phyloP scores from a whole-genome alignment of 2,797 vertebrate genomes.

The Betta splendens region DNA sequence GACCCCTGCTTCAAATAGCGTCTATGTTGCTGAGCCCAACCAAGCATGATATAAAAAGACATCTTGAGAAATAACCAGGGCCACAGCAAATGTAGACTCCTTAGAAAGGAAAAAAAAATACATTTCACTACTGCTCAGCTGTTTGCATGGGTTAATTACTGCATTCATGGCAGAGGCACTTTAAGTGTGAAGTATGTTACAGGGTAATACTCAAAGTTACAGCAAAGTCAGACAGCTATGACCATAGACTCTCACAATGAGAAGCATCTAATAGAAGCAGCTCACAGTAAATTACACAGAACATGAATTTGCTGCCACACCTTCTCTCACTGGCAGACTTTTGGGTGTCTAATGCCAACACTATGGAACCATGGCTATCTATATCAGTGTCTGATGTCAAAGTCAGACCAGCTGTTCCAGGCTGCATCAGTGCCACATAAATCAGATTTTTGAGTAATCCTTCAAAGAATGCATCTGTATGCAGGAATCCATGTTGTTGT shows the following conservation, averaged over 20 bases:
- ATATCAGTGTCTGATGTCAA: constrained; percentile 83
- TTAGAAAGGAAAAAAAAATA: constrained; percentile 8
- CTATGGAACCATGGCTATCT: constrained; percentile 79
- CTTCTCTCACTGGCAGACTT: constrained; percentile 67
- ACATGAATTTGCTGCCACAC: constrained; percentile 67
- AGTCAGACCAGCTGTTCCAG: constrained; percentile 80
- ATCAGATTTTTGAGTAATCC: constrained; percentile 82
- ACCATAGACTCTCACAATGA: constrained; percentile 58
- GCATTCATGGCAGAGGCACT: background rate
- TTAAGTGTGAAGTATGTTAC: constrained; percentile 3
- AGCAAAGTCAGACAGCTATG: constrained; percentile 48
- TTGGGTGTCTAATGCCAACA: constrained; percentile 75
- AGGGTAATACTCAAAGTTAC: constrained; percentile 21
- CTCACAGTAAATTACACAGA: constrained; percentile 63
- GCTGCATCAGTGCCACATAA: constrained; percentile 76
- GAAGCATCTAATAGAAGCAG: constrained; percentile 51
- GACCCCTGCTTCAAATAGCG: constrained; percentile 67
- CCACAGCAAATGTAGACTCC: constrained; percentile 34
- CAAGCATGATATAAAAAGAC: constrained; percentile 59
- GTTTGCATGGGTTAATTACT: constrained; percentile 7
- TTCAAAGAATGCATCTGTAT: constrained; percentile 81
- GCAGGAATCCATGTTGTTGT: constrained; percentile 77
- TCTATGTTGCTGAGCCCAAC: constrained; percentile 52
- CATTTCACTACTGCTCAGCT: background rate
- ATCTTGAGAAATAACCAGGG: constrained; percentile 48